Evolutionary conservation across 2,113 vertebrate species (phyloP).

Genomic region (Nestor notabilis): DNA sequence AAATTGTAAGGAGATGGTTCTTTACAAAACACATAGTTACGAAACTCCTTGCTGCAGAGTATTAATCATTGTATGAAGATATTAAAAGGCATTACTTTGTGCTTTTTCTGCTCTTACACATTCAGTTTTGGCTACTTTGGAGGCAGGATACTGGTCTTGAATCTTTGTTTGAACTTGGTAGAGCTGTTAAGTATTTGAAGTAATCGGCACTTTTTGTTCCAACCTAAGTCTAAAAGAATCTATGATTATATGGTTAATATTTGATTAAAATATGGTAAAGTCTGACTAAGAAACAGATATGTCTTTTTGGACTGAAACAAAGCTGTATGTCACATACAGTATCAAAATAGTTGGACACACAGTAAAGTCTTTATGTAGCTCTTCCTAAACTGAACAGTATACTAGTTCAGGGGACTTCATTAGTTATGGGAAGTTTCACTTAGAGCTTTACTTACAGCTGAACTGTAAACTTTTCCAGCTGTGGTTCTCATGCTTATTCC

Average conservation of each 20-base stretch:
- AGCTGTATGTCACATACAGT: neutral
- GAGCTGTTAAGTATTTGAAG: neutral
- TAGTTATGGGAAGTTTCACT: neutral
- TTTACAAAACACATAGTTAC: neutral
- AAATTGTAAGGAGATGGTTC: neutral
- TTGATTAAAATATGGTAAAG: neutral
- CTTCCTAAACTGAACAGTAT: neutral
- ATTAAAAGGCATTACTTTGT: neutral
- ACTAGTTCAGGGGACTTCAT: neutral
- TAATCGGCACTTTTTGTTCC: neutral
- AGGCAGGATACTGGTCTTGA: neutral
- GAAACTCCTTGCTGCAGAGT: neutral
- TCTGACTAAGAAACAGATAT: neutral
- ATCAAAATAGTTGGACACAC: neutral
- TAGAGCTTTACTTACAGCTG: neutral
- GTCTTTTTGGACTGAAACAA: neutral
- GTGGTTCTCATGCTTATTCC: neutral
- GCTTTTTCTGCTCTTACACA: neutral
- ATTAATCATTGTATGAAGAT: neutral
- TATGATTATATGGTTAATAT: neutral
- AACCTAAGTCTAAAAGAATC: neutral
- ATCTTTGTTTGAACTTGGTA: neutral
- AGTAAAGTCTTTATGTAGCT: neutral
- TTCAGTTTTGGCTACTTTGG: neutral
- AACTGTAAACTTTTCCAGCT: neutral